A percentile compares a stretch with the other conserved stretches of the same genome.
Conservation (phyloP, 64 coral and sea anemone genomes). For the Dendronephthya gigantea region DNA sequence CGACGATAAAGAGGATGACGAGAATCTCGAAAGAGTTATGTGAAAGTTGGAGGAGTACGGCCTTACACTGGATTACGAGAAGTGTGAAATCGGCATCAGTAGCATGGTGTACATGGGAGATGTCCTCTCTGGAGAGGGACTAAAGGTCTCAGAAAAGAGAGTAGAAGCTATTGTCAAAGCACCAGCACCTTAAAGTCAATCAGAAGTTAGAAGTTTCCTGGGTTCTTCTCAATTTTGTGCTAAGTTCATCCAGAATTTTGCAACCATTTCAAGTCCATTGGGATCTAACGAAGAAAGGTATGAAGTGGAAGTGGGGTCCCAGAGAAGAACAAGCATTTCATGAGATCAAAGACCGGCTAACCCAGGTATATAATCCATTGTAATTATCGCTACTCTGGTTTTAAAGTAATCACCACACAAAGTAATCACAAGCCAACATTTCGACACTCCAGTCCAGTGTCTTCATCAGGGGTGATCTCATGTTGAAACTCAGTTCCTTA, state of each 20-base stretch:
- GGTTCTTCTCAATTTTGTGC: neutral
- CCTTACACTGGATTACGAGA: neutral
- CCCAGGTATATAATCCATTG: too few species aligned
- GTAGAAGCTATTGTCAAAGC: neutral
- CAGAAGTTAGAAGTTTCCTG: neutral
- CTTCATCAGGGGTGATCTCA: too few species aligned
- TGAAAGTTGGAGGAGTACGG: neutral
- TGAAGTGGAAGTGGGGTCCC: neutral
- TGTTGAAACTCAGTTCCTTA: too few species aligned
- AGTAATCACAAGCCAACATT: too few species aligned
- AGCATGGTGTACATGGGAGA: neutral
- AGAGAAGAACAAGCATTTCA: neutral
- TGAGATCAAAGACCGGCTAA: neutral
- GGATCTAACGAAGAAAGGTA: neutral
- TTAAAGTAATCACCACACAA: too few species aligned
- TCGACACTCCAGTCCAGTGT: too few species aligned
- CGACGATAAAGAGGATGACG: neutral
- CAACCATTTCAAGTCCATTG: neutral
- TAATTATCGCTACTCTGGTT: too few species aligned
- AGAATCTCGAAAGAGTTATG: neutral
- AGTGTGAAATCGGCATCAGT: neutral
- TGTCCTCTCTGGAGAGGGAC: neutral
- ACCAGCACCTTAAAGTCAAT: neutral
- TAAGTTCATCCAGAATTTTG: neutral
- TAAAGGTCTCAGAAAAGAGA: neutral